Evolutionary conservation across 2,888 invertebrate genomes (phyloP).

Genomic region (Conomelus anceps): DNA sequence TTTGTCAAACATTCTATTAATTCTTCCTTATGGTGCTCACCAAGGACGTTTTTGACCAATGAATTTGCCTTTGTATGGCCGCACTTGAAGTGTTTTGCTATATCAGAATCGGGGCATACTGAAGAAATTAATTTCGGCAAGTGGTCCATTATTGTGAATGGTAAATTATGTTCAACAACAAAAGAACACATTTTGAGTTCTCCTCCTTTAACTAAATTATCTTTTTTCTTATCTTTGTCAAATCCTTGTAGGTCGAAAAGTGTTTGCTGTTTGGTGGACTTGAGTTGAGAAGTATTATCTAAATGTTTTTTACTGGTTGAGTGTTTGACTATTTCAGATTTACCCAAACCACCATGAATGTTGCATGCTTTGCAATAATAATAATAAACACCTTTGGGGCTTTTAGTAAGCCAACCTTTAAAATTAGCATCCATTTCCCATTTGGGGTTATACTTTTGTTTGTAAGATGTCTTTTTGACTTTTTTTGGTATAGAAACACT

Average conservation of each 20-base stretch:
- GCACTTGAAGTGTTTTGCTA: neutral
- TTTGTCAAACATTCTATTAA: neutral
- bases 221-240: too few relatives aligned
- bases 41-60: neutral
- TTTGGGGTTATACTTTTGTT: neutral
- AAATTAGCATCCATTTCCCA: neutral
- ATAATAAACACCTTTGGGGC: neutral
- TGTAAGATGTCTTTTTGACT: neutral
- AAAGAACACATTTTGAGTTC: neutral
- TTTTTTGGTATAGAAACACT: neutral
- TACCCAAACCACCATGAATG: neutral
- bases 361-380: neutral
- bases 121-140: neutral
- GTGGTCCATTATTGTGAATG: neutral
- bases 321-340: neutral
- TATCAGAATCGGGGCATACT: neutral
- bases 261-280: too few relatives aligned
- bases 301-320: neutral
- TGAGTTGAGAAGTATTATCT: too few relatives aligned
- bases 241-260: too few relatives aligned
- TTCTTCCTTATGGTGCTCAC: neutral
- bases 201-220: neutral
- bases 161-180: neutral
- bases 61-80: neutral
- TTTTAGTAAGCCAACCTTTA: neutral